Conservation (phyloP, 92 coral and sea anemone species). For the Phymanthus crucifer region DNA sequence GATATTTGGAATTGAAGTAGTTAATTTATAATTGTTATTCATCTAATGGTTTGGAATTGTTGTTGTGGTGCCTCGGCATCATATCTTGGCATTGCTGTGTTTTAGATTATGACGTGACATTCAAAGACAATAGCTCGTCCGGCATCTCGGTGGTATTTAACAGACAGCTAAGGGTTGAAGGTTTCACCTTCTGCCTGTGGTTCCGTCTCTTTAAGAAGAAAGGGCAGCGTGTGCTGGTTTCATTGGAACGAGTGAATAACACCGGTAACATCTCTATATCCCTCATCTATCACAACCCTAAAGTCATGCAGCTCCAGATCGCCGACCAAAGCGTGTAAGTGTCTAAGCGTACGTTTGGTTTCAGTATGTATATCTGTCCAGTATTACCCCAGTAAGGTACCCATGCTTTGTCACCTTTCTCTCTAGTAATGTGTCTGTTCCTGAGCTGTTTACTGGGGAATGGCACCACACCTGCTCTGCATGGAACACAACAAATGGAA, state of each 20-base stretch:
- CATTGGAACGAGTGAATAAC: neutral
- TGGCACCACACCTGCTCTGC: slow-evolving; percentile 28
- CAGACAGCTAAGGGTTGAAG: neutral
- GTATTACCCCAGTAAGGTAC: neutral
- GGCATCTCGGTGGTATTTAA: neutral
- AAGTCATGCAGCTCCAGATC: neutral
- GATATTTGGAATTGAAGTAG: too few species aligned
- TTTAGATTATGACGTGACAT: neutral
- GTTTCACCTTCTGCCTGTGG: neutral
- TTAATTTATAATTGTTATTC: too few species aligned
- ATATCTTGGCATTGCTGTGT: too few species aligned
- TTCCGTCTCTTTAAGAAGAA: neutral
- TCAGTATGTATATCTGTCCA: too few species aligned
- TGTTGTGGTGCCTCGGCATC: too few species aligned
- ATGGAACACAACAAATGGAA: slow-evolving; percentile 20
- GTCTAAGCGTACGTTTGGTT: too few species aligned
- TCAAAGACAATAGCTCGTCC: neutral
- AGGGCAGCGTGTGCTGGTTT: neutral
- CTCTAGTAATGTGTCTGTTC: neutral
- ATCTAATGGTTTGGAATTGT: neutral
- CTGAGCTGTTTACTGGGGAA: slow-evolving; percentile 2
- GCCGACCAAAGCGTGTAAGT: slow-evolving; percentile 1
- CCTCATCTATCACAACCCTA: neutral
- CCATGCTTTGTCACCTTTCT: neutral
- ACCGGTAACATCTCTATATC: neutral